Evolutionary conservation across 2,797 vertebrate species (phyloP).

Genomic region (Balearica regulorum): DNA sequence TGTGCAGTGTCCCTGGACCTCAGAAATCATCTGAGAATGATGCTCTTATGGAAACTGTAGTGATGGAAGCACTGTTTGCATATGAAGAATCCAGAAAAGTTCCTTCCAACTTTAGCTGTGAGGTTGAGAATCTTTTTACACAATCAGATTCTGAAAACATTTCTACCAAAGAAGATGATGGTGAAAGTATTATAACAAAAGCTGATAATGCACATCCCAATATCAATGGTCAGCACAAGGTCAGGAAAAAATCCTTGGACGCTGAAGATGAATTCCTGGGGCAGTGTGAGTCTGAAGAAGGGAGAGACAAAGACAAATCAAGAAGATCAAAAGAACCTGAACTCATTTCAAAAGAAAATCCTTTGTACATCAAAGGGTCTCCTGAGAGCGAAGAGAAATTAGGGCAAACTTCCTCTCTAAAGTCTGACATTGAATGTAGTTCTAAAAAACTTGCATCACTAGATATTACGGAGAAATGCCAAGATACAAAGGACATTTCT

Average conservation of each 20-base stretch:
- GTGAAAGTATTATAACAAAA: constrained; percentile 7
- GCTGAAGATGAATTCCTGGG: neutral
- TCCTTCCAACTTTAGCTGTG: neutral
- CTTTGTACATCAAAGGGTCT: neutral
- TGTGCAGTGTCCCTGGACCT: constrained; percentile 46
- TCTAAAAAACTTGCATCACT: constrained; percentile 25
- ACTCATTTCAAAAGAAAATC: constrained; percentile 8
- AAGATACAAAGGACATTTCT: neutral
- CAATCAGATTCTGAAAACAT: neutral
- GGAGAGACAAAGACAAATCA: neutral
- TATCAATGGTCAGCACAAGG: neutral
- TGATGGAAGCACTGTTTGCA: neutral
- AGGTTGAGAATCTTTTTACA: neutral
- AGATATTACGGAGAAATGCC: constrained; percentile 9
- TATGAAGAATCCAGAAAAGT: constrained; percentile 21
- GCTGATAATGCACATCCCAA: constrained; percentile 12
- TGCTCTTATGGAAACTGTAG: neutral
- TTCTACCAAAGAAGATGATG: constrained; percentile 63
- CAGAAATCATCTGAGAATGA: constrained; percentile 18
- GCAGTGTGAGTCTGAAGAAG: neutral
- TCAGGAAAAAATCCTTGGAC: neutral
- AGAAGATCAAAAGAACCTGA: constrained; percentile 26
- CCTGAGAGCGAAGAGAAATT: neutral
- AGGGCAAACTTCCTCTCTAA: neutral
- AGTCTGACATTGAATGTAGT: constrained; percentile 21